phyloP scores from a whole-genome alignment of 1,140 invertebrate species.

The Aphelenchoides avenae region DNA sequence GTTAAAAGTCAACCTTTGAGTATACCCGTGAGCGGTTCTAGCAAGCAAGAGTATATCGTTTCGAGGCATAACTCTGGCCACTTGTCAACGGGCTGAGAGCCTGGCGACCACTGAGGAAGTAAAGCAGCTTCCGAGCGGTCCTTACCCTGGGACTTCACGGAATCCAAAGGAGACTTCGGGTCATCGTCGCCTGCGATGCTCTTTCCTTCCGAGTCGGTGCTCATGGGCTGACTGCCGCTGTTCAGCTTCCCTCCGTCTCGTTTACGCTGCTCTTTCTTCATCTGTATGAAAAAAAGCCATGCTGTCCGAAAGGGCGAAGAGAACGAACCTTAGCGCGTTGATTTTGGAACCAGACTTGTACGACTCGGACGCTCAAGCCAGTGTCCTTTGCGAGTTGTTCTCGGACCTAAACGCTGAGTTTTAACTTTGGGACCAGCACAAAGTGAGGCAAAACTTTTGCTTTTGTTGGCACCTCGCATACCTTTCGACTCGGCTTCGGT shows the following conservation, averaged over 20 bases:
- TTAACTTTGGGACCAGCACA: not conserved
- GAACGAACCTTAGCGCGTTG: constrained; percentile 83
- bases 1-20: too few relatives aligned
- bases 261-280: constrained; percentile 28
- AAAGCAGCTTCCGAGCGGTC: too few relatives aligned
- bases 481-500: constrained; percentile 60
- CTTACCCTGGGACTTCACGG: constrained; percentile 2
- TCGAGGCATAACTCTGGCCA: too few relatives aligned
- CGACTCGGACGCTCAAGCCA: constrained; percentile 88
- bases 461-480: constrained; percentile 70
- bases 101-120: too few relatives aligned
- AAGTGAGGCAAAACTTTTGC: not conserved
- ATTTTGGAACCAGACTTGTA: constrained; percentile 99
- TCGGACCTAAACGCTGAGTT: constrained; percentile 14
- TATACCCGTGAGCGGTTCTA: too few relatives aligned
- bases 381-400: constrained; percentile 81
- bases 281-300: not conserved
- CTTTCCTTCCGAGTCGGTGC: constrained; percentile 8
- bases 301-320: not conserved
- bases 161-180: constrained; percentile 9
- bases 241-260: not conserved
- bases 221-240: not conserved
- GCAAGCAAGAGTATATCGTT: too few relatives aligned
- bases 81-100: too few relatives aligned
- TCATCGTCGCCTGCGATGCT: constrained; percentile 6